Percentiles rank a stretch among this genome's conserved stretches.
Conservation (phyloP, 2,113 vertebrate species). For the Pica pica region DNA sequence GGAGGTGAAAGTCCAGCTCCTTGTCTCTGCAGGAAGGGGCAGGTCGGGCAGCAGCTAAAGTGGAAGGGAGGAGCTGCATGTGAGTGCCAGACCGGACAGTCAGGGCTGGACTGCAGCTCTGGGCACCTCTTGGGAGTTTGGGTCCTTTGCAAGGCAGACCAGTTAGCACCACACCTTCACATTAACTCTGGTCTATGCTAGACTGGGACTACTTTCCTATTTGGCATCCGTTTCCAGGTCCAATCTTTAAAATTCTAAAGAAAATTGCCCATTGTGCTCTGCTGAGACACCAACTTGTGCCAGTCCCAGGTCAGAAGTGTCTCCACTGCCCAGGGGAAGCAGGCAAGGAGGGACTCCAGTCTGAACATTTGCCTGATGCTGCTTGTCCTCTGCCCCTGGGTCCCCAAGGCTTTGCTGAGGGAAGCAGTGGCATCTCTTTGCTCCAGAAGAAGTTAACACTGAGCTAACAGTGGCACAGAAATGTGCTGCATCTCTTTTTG, state of each 20-base stretch:
- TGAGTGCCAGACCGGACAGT: neutral
- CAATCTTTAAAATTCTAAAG: neutral
- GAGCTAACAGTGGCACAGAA: neutral
- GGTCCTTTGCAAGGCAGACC: neutral
- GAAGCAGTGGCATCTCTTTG: neutral
- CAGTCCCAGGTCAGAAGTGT: neutral
- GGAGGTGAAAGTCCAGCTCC: neutral
- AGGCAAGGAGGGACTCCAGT: neutral
- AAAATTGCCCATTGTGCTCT: accelerated
- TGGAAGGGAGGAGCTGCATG: neutral
- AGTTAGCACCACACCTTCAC: neutral
- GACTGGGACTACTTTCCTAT: neutral
- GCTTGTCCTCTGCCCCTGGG: neutral
- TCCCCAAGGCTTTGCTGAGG: neutral
- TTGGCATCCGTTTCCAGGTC: neutral
- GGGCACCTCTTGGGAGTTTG: neutral
- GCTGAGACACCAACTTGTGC: neutral
- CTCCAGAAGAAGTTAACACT: neutral
- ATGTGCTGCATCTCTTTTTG: neutral
- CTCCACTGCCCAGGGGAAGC: neutral
- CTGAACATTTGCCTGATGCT: accelerated
- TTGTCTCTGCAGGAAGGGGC: neutral
- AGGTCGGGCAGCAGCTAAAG: neutral
- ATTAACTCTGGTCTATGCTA: neutral
- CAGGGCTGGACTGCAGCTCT: neutral